Percentiles rank a stretch among this genome's conserved stretches.
These are phyloP conservation scores for Girardinus metallicus DNA, from an alignment of 2,797 vertebrate genomes.

Conservation along the genomic window DNA sequence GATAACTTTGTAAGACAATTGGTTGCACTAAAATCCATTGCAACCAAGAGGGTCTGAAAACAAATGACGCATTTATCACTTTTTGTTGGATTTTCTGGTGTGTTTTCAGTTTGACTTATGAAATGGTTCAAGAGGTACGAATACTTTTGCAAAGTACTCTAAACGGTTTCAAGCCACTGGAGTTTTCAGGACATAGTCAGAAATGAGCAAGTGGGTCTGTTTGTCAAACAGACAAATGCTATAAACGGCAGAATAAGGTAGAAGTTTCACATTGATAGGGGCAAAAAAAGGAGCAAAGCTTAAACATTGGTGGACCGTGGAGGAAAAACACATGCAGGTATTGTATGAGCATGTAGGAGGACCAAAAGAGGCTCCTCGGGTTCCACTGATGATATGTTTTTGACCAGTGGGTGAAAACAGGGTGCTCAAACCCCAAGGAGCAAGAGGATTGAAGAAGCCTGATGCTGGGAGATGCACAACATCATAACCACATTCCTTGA, in stretches of 20 bases:
- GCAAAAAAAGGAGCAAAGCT: conserved; percentile 41
- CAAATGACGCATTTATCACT: not conserved
- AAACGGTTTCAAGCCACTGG: conserved; percentile 29
- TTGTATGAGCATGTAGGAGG: conserved; percentile 39
- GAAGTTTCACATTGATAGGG: conserved; percentile 49
- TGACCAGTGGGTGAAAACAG: conserved; percentile 36
- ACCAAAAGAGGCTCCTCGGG: conserved; percentile 26
- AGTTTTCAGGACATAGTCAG: conserved; percentile 24
- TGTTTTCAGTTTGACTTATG: not conserved
- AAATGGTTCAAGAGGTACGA: not conserved
- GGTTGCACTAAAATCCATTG: not conserved
- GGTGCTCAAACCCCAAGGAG: conserved; percentile 52
- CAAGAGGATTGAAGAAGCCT: conserved; percentile 53
- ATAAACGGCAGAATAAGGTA: conserved; percentile 47
- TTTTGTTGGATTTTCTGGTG: not conserved
- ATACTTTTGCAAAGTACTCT: not conserved
- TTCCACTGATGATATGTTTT: conserved; percentile 46
- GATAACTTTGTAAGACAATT: not conserved
- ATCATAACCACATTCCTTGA: conserved; percentile 54
- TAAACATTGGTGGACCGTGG: conserved; percentile 39
- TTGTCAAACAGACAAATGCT: conserved; percentile 54
- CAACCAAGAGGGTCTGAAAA: not conserved
- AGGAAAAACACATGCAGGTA: conserved; percentile 72
- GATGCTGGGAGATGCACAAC: conserved; percentile 47
- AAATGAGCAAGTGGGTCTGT: conserved; percentile 40